A percentile compares a stretch with the other conserved stretches of the same genome.
Conservation (phyloP, 2,797 vertebrate genomes). For the Microctenopoma stevenorrisi region DNA sequence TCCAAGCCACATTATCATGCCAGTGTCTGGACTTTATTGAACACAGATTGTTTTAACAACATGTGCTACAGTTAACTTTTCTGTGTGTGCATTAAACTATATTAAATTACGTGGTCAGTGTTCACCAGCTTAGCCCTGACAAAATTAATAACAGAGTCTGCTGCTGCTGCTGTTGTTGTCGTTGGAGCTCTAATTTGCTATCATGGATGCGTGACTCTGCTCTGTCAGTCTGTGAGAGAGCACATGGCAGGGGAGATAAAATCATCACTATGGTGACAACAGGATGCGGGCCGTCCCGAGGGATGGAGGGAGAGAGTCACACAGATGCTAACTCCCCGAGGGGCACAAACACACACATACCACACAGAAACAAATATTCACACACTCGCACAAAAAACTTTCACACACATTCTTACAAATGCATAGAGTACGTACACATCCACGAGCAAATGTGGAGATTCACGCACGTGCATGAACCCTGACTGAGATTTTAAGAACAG, state of each 20-base stretch:
- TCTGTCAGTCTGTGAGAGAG: constrained; percentile 52
- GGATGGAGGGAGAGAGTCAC: constrained; percentile 72
- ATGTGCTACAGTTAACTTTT: constrained; percentile 1
- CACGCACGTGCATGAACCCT: constrained; percentile 19
- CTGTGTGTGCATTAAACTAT: constrained; percentile 21
- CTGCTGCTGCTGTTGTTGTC: constrained; percentile 46
- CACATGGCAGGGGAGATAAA: constrained; percentile 79
- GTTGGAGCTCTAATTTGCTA: constrained; percentile 56
- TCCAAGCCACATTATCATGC: not conserved
- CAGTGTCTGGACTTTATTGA: constrained; percentile 5
- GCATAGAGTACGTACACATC: not conserved
- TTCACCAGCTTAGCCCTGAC: constrained; percentile 32
- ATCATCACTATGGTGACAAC: constrained; percentile 82
- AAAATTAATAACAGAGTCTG: constrained; percentile 46
- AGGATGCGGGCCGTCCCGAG: constrained; percentile 70
- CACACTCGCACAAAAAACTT: not conserved
- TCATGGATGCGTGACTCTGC: constrained; percentile 66
- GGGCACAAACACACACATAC: constrained; percentile 33
- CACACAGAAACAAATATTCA: constrained; percentile 39
- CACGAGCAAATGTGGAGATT: constrained; percentile 10
- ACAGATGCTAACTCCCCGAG: constrained; percentile 70
- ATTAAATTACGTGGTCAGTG: constrained; percentile 21
- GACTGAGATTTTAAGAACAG: not conserved
- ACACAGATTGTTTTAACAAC: constrained; percentile 14
- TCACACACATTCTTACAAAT: constrained; percentile 12